Conservation (phyloP, 2,113 vertebrate species). For the Melanerpes aurifrons region DNA sequence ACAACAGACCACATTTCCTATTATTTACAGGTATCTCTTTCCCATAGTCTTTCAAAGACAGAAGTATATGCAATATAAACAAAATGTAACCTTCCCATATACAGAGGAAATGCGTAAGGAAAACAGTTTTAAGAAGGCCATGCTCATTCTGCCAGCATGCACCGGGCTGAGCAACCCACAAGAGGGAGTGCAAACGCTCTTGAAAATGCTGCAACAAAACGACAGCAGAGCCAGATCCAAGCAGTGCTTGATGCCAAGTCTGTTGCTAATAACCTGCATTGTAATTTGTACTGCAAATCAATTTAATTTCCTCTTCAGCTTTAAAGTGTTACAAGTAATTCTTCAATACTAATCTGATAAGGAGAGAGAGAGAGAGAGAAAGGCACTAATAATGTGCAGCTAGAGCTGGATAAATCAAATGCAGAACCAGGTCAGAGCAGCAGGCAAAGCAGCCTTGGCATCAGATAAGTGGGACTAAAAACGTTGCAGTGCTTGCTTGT, state of each 20-base stretch:
- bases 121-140: neutral
- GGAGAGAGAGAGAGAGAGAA: neutral
- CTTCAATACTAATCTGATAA: neutral
- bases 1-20: neutral
- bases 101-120: neutral
- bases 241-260: neutral
- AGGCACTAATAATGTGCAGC: neutral
- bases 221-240: rapidly evolving
- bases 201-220: rapidly evolving
- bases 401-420: neutral
- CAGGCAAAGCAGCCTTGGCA: neutral
- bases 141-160: neutral
- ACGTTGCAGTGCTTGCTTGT: neutral
- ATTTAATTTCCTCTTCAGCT: neutral
- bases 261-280: neutral
- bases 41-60: neutral
- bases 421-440: neutral
- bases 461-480: neutral
- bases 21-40: neutral
- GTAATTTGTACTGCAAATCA: neutral
- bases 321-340: neutral
- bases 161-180: neutral
- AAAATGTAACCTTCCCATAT: neutral
- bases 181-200: conserved; percentile 42
- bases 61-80: neutral